phyloP scores from a whole-genome alignment of 2,797 vertebrate species.

The Furcifer pardalis region DNA sequence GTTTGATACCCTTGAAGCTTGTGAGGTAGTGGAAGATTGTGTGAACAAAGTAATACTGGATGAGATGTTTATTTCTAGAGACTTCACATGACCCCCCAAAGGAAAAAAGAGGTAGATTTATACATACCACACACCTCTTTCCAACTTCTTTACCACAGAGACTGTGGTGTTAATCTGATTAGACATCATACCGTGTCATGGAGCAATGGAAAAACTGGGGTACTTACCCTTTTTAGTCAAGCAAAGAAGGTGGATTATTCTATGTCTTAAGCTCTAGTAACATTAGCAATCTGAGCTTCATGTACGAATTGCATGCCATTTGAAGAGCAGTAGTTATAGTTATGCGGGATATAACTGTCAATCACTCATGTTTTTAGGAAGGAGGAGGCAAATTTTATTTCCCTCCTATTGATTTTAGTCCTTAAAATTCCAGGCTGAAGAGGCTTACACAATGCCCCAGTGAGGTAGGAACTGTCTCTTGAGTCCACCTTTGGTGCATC shows the following conservation, averaged over 20 bases:
- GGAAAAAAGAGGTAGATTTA: background rate
- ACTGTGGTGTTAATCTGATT: too few species aligned
- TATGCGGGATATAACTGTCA: background rate
- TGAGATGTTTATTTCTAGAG: too few species aligned
- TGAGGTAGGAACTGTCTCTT: conserved; percentile 34
- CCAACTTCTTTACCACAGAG: background rate
- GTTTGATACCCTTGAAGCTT: too few species aligned
- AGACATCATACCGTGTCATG: too few species aligned
- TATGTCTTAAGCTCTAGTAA: background rate
- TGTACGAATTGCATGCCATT: background rate
- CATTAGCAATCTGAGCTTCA: background rate
- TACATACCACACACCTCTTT: background rate
- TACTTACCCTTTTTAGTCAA: background rate
- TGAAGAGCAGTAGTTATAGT: background rate
- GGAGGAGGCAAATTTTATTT: background rate
- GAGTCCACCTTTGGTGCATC: conserved; percentile 49
- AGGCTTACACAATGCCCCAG: background rate
- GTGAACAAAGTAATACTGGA: background rate
- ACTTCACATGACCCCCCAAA: too few species aligned
- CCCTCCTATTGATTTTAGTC: background rate
- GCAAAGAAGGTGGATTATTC: too few species aligned
- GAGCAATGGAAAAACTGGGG: too few species aligned
- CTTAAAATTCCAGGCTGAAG: background rate
- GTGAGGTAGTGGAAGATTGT: background rate
- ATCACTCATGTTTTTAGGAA: background rate